phyloP scores from a whole-genome alignment of 1,140 invertebrate species.

The Calycopis cecrops region DNA sequence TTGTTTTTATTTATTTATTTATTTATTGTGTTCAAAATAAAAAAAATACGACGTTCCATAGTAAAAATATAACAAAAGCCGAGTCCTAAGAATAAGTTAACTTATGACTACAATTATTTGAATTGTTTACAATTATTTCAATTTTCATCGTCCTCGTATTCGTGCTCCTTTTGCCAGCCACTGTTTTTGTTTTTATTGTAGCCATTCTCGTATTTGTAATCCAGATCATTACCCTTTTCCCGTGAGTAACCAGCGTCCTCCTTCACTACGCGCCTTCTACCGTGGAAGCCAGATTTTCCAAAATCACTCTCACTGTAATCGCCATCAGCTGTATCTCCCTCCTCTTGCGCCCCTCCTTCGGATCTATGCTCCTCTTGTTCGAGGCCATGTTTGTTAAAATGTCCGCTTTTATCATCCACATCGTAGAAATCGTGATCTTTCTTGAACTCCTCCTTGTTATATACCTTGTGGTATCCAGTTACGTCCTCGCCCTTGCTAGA shows the following conservation, averaged over 20 bases:
- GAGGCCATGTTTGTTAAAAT: constrained; percentile 78
- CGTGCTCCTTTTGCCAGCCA: constrained; percentile 46
- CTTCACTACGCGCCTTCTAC: constrained; percentile 69
- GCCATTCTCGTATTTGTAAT: constrained; percentile 45
- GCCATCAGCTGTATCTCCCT: constrained; percentile 72
- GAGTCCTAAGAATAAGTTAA: constrained; percentile 23
- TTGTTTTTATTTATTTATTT: constrained; percentile 23
- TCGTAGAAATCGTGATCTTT: constrained; percentile 85
- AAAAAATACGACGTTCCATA: constrained; percentile 45
- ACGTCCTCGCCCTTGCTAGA: constrained; percentile 82
- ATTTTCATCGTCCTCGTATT: constrained; percentile 39
- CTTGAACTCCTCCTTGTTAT: constrained; percentile 84
- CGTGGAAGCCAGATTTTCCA: constrained; percentile 70
- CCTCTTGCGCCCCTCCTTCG: constrained; percentile 73
- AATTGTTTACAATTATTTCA: no score
- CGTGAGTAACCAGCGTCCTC: constrained; percentile 63
- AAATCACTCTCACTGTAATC: constrained; percentile 67
- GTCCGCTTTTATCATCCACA: constrained; percentile 79
- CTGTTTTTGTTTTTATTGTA: constrained; percentile 52
- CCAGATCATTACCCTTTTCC: constrained; percentile 49
- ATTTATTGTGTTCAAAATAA: constrained; percentile 39
- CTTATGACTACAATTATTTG: constrained; percentile 41
- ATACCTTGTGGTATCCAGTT: constrained; percentile 82
- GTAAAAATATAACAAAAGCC: constrained; percentile 68
- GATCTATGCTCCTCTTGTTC: constrained; percentile 70